Evolutionary conservation across 1,140 invertebrate species (phyloP).

Genomic region (Chelonus insularis): DNA sequence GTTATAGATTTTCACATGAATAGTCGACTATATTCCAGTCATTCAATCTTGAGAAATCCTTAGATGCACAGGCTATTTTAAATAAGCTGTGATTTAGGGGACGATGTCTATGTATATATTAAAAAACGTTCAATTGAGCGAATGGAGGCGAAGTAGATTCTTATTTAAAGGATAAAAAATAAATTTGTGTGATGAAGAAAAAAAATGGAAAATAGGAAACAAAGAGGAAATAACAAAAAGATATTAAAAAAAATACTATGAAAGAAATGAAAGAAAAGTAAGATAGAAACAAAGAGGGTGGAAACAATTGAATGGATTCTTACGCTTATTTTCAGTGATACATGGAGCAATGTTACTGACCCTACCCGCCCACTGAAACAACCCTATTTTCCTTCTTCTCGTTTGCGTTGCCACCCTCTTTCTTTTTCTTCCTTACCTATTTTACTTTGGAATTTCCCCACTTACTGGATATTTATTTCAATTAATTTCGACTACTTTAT

Average conservation of each 20-base stretch:
- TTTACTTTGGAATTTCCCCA: background rate
- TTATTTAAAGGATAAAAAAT: background rate
- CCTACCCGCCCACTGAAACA: conserved; percentile 41
- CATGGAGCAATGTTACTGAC: conserved; percentile 42
- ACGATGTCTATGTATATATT: background rate
- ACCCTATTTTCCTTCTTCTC: conserved; percentile 31
- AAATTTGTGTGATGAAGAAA: background rate
- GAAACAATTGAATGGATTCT: conserved; percentile 32
- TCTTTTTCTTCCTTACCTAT: background rate
- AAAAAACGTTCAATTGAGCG: background rate
- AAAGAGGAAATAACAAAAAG: background rate
- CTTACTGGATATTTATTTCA: too few species aligned
- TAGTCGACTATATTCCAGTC: background rate
- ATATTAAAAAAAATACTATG: background rate
- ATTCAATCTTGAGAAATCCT: background rate
- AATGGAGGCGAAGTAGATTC: too few species aligned
- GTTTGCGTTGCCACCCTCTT: conserved; percentile 19
- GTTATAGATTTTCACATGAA: background rate
- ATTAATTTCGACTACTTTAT: too few species aligned
- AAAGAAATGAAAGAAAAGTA: background rate
- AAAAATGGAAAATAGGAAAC: background rate
- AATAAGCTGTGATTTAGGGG: background rate
- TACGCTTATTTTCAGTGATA: conserved; percentile 38
- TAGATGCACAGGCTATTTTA: background rate
- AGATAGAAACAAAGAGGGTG: conserved; percentile 18